Evolutionary conservation across 2,113 vertebrate genomes (phyloP), one percentile per base, ranked within the genome.

Genomic region (Propithecus coquereli): DNA sequence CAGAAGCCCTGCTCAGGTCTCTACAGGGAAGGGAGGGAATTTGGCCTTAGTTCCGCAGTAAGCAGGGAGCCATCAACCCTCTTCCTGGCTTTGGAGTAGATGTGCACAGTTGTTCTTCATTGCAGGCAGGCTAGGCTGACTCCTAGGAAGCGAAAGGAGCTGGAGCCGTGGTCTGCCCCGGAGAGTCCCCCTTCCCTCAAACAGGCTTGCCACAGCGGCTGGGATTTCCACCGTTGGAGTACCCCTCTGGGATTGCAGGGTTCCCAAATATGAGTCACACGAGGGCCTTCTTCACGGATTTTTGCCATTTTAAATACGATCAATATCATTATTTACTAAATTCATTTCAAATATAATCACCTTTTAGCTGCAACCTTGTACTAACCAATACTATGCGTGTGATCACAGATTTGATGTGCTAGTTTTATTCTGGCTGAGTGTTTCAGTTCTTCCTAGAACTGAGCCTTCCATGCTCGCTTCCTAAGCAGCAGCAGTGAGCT

Each of bases 231-330:
- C 52, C 47, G 23, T 32, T 81, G 32, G 2, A 23, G 25, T 85
- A 30, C 47, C 74, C 47, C 34, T 73, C 27, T 80, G 50, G 23
- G 32, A 76, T 30, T 76, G 45, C 57, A 18, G 30, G 17, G 20
- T 43, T 73, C 37, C 25, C 22, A 76, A 70, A 27, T 76, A 61
- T 40, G n/a, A 59, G 30, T 79, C n/a, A 65, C 17, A 50, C 2
- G 34, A 85, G 37, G 63, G 73, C 30, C 11, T 57, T 47, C 13
- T 88, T 70, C 57, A 47, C 14, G 6, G 1, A 34, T 34, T 91
- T 90, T 88, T 79, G 73, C 27, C 40, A 59, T 89, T 94, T 91
- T 9, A 52, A 87, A 83, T 83, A 87, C 37, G 4, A 34, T 43
- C 45, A 32, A 32, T 63, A 37, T 14, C 5, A 76, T 83, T 82